phyloP scores from a whole-genome alignment of 2,888 invertebrate genomes.

The Rutpela maculata region DNA sequence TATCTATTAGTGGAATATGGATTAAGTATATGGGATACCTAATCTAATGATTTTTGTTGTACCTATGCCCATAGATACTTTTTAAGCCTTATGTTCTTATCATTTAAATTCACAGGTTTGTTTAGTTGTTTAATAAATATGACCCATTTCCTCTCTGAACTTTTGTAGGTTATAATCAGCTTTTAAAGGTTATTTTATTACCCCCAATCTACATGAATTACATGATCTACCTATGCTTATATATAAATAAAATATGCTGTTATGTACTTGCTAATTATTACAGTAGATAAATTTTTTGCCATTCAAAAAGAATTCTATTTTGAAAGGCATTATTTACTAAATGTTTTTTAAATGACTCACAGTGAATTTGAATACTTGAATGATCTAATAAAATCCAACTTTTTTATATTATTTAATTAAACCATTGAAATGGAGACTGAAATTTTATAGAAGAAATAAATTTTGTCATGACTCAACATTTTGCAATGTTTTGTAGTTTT shows the following conservation, averaged over 20 bases:
- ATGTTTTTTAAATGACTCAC: conserved; percentile 20
- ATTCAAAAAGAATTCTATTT: conserved; percentile 15
- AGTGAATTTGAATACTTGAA: conserved; percentile 37
- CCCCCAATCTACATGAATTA: no score
- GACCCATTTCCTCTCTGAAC: neutral
- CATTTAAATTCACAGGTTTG: neutral
- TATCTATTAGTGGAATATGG: no score
- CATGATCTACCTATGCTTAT: no score
- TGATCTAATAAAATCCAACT: conserved; percentile 36
- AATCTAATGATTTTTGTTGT: neutral
- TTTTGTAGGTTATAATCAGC: neutral
- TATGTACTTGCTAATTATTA: neutral
- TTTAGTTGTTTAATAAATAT: neutral
- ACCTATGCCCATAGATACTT: neutral
- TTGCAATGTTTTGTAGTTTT: conserved; percentile 32
- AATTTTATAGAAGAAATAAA: conserved; percentile 36
- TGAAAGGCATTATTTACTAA: conserved; percentile 19
- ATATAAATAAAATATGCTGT: no score
- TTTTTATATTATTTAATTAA: conserved; percentile 37
- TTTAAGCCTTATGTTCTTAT: neutral
- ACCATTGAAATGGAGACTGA: conserved; percentile 35
- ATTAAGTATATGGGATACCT: no score
- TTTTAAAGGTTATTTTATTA: neutral
- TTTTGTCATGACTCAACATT: conserved; percentile 40
- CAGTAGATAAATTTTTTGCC: neutral